Conservation (phyloP, 2,888 invertebrate species). For the Drosophila mettleri region DNA sequence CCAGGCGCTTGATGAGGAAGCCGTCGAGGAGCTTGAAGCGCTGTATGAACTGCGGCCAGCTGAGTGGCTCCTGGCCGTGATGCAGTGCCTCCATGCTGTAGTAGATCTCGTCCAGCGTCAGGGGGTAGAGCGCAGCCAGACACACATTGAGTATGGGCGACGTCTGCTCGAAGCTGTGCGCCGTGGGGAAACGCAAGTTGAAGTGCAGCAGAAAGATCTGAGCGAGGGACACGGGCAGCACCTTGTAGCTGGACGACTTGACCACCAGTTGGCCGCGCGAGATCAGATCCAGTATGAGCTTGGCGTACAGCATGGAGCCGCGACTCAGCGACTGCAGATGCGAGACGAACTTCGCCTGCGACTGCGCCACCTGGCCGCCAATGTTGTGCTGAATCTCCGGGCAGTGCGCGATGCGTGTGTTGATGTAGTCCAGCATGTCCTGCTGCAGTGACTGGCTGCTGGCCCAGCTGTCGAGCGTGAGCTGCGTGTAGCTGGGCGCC, state of each 20-base stretch:
- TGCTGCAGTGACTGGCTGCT: slow-evolving; percentile 91
- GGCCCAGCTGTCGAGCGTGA: slow-evolving; percentile 89
- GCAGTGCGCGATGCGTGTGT: slow-evolving; percentile 92
- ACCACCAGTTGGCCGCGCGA: slow-evolving; percentile 96
- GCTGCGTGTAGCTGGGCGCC: slow-evolving; percentile 91
- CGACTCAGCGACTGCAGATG: slow-evolving; percentile 93
- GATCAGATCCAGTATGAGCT: slow-evolving; percentile 95
- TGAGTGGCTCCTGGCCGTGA: slow-evolving; percentile 90
- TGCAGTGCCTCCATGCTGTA: slow-evolving; percentile 95
- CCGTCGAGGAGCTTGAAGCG: slow-evolving; percentile 94
- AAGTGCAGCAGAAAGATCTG: slow-evolving; percentile 96
- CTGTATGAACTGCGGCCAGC: slow-evolving; percentile 96
- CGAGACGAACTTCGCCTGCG: slow-evolving; percentile 92
- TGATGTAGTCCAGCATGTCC: slow-evolving; percentile 95
- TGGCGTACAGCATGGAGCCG: slow-evolving; percentile 96
- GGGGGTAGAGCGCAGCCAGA: slow-evolving; percentile 94
- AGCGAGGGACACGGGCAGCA: slow-evolving; percentile 93
- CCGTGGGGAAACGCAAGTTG: slow-evolving; percentile 95
- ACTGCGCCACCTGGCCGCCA: slow-evolving; percentile 82
- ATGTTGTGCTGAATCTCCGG: slow-evolving; percentile 94
- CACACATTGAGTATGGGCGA: slow-evolving; percentile 95
- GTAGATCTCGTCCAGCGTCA: slow-evolving; percentile 95
- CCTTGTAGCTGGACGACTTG: slow-evolving; percentile 97
- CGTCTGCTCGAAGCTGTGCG: slow-evolving; percentile 95
- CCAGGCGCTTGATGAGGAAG: slow-evolving; percentile 94